phyloP scores from a whole-genome alignment of 35 echinoderm and acorn worm species.

The Nesometra sesokonis region DNA sequence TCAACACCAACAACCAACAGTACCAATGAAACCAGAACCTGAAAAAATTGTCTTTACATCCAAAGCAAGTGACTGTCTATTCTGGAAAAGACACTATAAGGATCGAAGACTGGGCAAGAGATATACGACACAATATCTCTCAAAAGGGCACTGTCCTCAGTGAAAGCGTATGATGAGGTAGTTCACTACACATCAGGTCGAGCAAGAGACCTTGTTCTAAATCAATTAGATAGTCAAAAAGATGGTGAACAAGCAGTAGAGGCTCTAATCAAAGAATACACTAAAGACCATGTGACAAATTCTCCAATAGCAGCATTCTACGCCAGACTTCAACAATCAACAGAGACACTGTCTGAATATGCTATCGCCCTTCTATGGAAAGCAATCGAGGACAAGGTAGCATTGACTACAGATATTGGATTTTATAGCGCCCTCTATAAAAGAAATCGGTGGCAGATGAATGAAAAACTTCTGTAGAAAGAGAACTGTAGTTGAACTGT shows the following conservation, averaged over 20 bases:
- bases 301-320: conserved; percentile 32
- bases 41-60: no score
- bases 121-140: background rate
- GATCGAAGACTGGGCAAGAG: conserved; percentile 8
- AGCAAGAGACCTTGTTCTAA: conserved; percentile 18
- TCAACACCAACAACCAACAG: no score
- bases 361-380: background rate
- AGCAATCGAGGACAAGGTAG: background rate
- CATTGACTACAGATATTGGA: background rate
- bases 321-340: background rate
- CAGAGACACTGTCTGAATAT: background rate
- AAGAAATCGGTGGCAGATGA: no score
- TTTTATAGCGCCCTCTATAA: no score
- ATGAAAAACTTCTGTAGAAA: no score
- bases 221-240: background rate
- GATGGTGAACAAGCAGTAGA: background rate
- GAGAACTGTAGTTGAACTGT: no score
- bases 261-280: conserved; percentile 17
- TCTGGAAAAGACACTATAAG: background rate
- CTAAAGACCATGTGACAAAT: background rate
- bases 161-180: conserved; percentile 5
- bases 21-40: no score
- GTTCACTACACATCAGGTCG: background rate
- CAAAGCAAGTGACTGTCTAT: no score
- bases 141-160: background rate